Base-by-base conservation (phyloP, 2,113 vertebrate species). In the Atractosteus spatula region DNA sequence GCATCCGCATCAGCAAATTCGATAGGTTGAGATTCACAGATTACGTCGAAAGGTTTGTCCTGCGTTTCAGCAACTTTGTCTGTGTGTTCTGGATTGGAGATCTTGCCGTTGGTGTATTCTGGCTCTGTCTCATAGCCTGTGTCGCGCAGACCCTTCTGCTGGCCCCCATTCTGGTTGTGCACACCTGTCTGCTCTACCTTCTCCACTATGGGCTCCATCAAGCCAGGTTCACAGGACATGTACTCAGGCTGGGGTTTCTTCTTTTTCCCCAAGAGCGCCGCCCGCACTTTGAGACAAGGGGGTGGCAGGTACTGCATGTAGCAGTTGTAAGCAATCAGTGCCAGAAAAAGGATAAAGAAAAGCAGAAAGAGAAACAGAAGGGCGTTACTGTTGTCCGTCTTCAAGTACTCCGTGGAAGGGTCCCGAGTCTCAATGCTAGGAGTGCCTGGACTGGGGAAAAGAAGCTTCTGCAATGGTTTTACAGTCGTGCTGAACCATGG, bases 81-180 rank as follows among this genome's bases (percentile, higher is more conserved):
- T 1, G 76, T 76, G 7, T 86, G 89, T 5, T 91, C 87, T 41
- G 87, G 85, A 0, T 90, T 91, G 47, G 88, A 90, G 65, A 93
- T 74, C 56, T 87, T 89, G 11, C 96, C 93, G 6, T 96, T 96
- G 29, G 89, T 89, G 0, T 89, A 95, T 77, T 98, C 97, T 0
- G 94, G 93, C 73, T 98, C 97, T 0, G 97, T 98, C 84, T 98
- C 96, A 0, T 98, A 98, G 64, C 96, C 96, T 0, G 96, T 98
- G 87, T 99, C 97, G 0, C 93, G 89, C 0, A 95, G 92, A 0
- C 91, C 90, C 70, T 90, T 93, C 0, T 89, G 85, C 66, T 93
- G 93, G 56, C 92, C 92, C 3, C 93, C 93, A 0, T 94, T 96
- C 77, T 94, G 94, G 2, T 65, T 72, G 13, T 61, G 72, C 0